Evolutionary conservation across 2,113 vertebrate genomes (phyloP).

Genomic region (Oncorhynchus nerka): DNA sequence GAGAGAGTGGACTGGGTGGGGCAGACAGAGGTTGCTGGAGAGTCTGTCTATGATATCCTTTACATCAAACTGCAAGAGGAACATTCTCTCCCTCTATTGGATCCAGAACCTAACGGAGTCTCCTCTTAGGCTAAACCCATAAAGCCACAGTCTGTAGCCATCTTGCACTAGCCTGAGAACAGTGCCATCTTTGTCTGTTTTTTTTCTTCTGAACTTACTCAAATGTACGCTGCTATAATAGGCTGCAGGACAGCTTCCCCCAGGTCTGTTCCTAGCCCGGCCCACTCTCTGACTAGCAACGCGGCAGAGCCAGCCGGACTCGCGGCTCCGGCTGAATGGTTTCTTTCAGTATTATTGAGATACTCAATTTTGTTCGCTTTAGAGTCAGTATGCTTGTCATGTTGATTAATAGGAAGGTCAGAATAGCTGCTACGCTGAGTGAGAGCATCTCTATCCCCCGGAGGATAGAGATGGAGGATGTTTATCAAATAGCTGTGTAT

Average conservation of each 20-base stretch:
- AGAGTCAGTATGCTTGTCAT: constrained; percentile 13
- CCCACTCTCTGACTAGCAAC: no score
- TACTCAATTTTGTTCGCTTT: neutral
- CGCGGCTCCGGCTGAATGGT: constrained; percentile 9
- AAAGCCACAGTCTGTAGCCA: neutral
- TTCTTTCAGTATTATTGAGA: constrained; percentile 7
- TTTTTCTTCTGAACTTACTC: neutral
- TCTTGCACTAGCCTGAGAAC: neutral
- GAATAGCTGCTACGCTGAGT: constrained; percentile 3
- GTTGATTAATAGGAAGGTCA: constrained; percentile 13
- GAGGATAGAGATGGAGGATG: no score
- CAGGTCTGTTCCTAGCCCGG: neutral
- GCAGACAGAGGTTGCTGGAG: neutral
- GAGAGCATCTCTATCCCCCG: no score
- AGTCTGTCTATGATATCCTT: neutral
- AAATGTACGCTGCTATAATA: constrained; percentile 8
- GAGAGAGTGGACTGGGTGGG: neutral
- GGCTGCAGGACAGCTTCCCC: neutral
- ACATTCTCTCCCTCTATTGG: constrained; percentile 10
- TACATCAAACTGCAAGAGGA: neutral
- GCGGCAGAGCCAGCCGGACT: neutral
- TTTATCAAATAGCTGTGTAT: constrained; percentile 51
- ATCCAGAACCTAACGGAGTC: neutral
- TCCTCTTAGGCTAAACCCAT: neutral
- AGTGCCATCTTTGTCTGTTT: constrained; percentile 30